phyloP scores from a whole-genome alignment of 2,113 vertebrate species.

The Tetrao urogallus region DNA sequence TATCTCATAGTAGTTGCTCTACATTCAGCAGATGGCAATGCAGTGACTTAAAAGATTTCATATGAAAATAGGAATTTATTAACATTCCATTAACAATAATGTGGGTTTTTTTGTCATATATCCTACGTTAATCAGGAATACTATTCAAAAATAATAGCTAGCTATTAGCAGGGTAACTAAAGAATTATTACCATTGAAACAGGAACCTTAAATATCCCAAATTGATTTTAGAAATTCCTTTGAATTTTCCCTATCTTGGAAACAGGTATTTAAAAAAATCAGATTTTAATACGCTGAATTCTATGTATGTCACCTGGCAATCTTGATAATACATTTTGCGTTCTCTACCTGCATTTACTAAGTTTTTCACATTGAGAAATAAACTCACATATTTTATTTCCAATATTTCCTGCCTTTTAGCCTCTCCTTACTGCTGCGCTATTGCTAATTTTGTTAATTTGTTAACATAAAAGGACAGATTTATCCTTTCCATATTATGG shows the following conservation, averaged over 20 bases:
- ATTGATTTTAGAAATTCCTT: background rate
- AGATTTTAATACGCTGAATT: background rate
- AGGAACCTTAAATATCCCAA: background rate
- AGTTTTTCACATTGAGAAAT: background rate
- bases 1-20: constrained; percentile 17
- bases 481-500: background rate
- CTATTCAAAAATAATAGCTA: background rate
- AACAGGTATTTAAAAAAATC: background rate
- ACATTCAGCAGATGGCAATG: constrained; percentile 7
- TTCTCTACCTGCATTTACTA: background rate
- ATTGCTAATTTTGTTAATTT: constrained; percentile 43
- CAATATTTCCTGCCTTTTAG: background rate
- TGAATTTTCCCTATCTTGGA: background rate
- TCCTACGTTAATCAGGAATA: background rate
- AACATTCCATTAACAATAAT: constrained; percentile 3
- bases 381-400: background rate
- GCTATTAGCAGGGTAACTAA: background rate
- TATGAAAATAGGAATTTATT: background rate
- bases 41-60: background rate
- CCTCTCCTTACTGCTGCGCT: background rate
- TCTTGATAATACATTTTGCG: background rate
- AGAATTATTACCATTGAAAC: background rate
- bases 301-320: background rate
- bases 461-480: background rate
- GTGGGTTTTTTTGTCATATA: background rate